Evolutionary conservation across 2,888 invertebrate species (phyloP).

Genomic region (Agrochola macilenta): DNA sequence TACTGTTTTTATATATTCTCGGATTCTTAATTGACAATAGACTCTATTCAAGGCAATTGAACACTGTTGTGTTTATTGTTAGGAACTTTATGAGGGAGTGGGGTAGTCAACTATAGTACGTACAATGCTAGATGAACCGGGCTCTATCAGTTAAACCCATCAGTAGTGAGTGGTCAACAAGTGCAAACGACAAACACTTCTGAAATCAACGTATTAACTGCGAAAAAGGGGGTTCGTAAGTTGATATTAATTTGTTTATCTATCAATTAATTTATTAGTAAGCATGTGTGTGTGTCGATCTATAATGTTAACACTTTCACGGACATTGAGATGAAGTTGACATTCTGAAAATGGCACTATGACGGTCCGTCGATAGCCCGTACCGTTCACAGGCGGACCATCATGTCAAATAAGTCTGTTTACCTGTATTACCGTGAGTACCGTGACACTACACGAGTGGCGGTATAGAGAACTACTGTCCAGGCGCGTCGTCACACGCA

Average conservation of each 20-base stretch:
- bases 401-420: too few relatives aligned
- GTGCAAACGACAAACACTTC: not conserved
- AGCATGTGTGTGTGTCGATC: not conserved
- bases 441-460: too few relatives aligned
- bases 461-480: too few relatives aligned
- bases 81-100: not conserved
- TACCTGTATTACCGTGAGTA: too few relatives aligned
- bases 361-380: too few relatives aligned
- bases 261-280: not conserved
- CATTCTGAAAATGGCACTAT: too few relatives aligned
- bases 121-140: not conserved
- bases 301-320: too few relatives aligned
- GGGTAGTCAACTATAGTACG: not conserved
- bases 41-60: constrained; percentile 4
- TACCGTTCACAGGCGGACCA: too few relatives aligned
- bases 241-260: not conserved
- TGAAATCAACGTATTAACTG: not conserved
- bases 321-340: too few relatives aligned
- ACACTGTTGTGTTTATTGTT: constrained; percentile 7
- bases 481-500: too few relatives aligned
- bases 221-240: not conserved
- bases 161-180: not conserved
- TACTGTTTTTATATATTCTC: not conserved
- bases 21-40: constrained; percentile 11
- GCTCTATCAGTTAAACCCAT: not conserved